Conservation (phyloP, 1,140 invertebrate species). For the Nebria ingens region DNA sequence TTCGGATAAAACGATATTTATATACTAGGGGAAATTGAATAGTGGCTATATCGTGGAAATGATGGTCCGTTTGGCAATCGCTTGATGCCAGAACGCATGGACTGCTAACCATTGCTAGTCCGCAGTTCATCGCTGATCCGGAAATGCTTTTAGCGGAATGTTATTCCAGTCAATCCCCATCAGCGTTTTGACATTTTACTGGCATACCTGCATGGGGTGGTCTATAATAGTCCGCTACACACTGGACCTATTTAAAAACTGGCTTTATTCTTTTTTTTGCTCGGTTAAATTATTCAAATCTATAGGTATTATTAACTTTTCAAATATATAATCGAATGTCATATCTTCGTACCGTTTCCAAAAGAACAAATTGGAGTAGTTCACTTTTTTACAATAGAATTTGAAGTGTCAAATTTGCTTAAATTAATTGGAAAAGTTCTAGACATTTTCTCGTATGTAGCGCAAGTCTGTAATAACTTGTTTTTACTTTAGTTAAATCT, state of each 20-base stretch:
- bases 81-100: neutral
- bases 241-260: neutral
- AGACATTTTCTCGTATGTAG: too few relatives aligned
- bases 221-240: neutral
- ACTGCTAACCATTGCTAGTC: conserved; percentile 1
- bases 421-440: too few relatives aligned
- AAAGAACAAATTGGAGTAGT: neutral
- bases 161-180: conserved; percentile 22
- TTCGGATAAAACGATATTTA: conserved; percentile 18
- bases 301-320: conserved; percentile 1
- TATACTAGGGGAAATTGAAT: conserved; percentile 25
- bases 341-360: neutral
- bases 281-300: neutral
- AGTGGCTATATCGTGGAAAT: conserved; percentile 15
- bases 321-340: too few relatives aligned
- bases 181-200: conserved; percentile 23
- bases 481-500: too few relatives aligned
- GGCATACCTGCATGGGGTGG: neutral
- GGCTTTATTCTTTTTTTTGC: neutral
- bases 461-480: too few relatives aligned
- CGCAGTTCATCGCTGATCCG: conserved; percentile 23
- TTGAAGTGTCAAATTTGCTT: conserved; percentile 1
- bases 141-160: conserved; percentile 28
- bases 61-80: neutral
- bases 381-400: neutral